Percentiles rank a stretch among this genome's conserved stretches.
Conservation (phyloP, 2,888 invertebrate genomes). For the Elysia crispata region DNA sequence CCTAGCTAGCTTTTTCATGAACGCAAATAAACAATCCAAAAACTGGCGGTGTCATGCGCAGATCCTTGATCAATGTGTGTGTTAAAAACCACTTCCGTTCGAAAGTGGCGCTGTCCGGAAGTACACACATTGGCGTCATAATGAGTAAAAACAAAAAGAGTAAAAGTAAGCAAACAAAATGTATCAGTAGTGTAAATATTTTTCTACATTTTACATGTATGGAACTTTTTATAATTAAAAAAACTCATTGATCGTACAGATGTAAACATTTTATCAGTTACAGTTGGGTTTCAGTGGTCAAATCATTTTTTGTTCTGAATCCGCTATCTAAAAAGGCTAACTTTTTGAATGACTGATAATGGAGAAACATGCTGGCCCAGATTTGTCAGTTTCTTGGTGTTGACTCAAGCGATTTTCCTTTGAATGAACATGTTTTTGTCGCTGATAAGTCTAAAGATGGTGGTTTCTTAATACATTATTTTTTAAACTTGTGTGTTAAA, state of each 20-base stretch:
- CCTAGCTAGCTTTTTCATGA: too few relatives aligned
- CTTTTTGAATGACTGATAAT: conserved; percentile 32
- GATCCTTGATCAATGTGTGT: background rate
- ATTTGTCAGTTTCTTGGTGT: conserved; percentile 49
- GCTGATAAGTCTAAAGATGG: conserved; percentile 61
- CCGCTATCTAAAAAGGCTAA: background rate
- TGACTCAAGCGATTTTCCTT: conserved; percentile 47
- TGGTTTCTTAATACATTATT: conserved; percentile 69
- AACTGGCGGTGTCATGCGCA: too few relatives aligned
- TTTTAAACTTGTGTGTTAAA: conserved; percentile 62
- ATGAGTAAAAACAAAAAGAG: too few relatives aligned
- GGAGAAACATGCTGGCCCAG: conserved; percentile 52
- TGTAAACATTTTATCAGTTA: background rate
- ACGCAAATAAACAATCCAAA: too few relatives aligned
- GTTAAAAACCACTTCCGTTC: conserved; percentile 35
- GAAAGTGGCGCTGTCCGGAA: conserved; percentile 49
- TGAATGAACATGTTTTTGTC: conserved; percentile 49
- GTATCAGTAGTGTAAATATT: too few relatives aligned
- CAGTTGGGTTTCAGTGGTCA: background rate
- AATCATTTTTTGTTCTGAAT: background rate
- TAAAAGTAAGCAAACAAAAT: too few relatives aligned
- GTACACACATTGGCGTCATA: conserved; percentile 36
- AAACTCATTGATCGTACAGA: background rate
- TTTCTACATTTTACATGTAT: background rate
- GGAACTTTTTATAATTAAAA: background rate